These are phyloP conservation scores for Saguinus midas DNA, from an alignment of 2,113 vertebrate species.

Conservation along the genomic window DNA sequence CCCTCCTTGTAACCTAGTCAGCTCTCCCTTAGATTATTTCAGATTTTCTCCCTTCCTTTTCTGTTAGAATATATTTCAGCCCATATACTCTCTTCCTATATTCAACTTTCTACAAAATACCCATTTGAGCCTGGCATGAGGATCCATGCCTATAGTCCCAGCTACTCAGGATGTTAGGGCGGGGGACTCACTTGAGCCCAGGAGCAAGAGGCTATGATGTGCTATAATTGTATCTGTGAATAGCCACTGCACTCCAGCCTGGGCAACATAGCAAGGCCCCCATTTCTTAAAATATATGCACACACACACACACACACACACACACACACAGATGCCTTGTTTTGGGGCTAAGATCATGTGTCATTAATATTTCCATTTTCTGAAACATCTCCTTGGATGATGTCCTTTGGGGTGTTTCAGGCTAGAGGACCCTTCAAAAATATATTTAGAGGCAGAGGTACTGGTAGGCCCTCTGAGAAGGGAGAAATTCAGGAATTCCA, in stretches of 20 bases:
- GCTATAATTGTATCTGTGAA: not conserved
- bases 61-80: not conserved
- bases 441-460: not conserved
- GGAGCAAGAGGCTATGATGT: not conserved
- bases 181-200: not conserved
- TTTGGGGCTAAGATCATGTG: not conserved
- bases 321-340: not conserved
- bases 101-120: not conserved
- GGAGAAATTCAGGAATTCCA: not conserved
- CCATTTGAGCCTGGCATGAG: not conserved
- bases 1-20: not conserved
- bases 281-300: not conserved
- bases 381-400: not conserved
- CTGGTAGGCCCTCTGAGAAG: not conserved
- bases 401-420: not conserved
- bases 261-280: not conserved
- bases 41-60: not conserved
- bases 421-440: not conserved
- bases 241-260: not conserved
- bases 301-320: not conserved
- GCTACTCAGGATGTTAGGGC: not conserved
- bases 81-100: not conserved
- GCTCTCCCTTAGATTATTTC: not conserved
- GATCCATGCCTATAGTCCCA: not conserved
- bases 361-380: not conserved